Evolutionary conservation across 2,888 invertebrate genomes (phyloP), one percentile per base, ranked within the genome.

Genomic region (Ashinkailepas kermadecensis): DNA sequence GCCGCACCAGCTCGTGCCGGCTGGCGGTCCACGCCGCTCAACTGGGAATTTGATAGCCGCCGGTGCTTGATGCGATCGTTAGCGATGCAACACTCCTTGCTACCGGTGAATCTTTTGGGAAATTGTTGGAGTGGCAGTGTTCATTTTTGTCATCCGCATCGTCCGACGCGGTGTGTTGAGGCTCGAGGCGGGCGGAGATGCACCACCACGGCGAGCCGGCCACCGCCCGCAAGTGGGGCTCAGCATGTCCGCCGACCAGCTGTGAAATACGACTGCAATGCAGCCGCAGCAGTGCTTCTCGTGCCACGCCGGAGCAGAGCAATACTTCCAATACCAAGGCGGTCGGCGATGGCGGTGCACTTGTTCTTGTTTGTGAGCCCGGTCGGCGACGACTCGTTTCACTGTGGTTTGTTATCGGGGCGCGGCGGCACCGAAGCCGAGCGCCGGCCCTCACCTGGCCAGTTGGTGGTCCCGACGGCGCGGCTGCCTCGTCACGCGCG

Each of bases 321-420:
- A 70, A 70, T 70, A 70, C 25, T 70, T 70, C 70, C 70, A 70
- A 70, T 39, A 70, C 70, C 39, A 70, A 23, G 25, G 39, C 15
- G 67, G 15, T 70, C 39, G 70, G 70, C 39, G 70, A 13, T 15
- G 70, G 39, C 70, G 15, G 39, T 39, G 70, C 70, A 25, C 39
- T 70, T 70, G 70, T 39, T 25, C 39, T 70, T 25, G 70, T 15
- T 70, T 10, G 23, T 13, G 70, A 70, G 70, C 15, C 23, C 70
- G 13, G 39, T 15, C 25, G 39, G 23, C 23, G 39, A 39, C 15
- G 39, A 23, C 25, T 39, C 15, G 70, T 70, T 23, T 70, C 70
- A 10, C 12, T 15, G 70, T 39, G 7, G 23, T 70, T 70, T 70
- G 70, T 70, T 70, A 70, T 23, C 25, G 70, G 7, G 8, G 23